A percentile compares a stretch with the other conserved stretches of the same genome.
phyloP scores from a whole-genome alignment of 2,888 invertebrate genomes.

The Lasioglossum marginatum region DNA sequence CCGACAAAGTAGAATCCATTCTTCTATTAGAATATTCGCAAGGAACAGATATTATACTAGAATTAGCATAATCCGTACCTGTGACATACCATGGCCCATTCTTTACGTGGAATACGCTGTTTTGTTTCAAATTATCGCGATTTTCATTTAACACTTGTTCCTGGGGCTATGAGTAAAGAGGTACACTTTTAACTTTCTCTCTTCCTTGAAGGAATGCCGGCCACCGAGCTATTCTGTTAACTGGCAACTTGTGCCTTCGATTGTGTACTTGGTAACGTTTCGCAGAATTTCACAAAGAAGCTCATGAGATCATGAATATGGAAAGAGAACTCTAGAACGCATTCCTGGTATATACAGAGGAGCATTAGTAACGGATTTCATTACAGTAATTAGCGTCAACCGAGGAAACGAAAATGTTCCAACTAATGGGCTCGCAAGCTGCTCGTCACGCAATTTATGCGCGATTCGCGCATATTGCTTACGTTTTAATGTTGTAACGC shows the following conservation, averaged over 20 bases:
- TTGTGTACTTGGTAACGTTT: conserved; percentile 31
- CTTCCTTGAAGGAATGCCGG: conserved; percentile 37
- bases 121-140: conserved; percentile 10
- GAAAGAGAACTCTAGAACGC: conserved; percentile 14
- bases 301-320: conserved; percentile 26
- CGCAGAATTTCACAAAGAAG: conserved; percentile 25
- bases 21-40: conserved; percentile 30
- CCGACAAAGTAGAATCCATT: conserved; percentile 55
- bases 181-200: conserved; percentile 42
- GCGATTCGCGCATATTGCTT: not conserved
- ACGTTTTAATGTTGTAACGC: conserved; percentile 26
- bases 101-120: conserved; percentile 29
- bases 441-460: conserved; percentile 23
- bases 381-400: conserved; percentile 22
- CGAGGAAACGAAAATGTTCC: conserved; percentile 13
- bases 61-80: conserved; percentile 47
- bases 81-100: conserved; percentile 46
- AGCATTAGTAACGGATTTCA: conserved; percentile 30
- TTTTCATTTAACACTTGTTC: conserved; percentile 48
- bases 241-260: conserved; percentile 60
- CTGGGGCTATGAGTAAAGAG: conserved; percentile 36
- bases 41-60: conserved; percentile 37
- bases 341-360: conserved; percentile 28
- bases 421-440: conserved; percentile 16
- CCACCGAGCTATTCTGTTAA: conserved; percentile 44